phyloP scores from a whole-genome alignment of 1,140 invertebrate species.

The Augochlora pura region DNA sequence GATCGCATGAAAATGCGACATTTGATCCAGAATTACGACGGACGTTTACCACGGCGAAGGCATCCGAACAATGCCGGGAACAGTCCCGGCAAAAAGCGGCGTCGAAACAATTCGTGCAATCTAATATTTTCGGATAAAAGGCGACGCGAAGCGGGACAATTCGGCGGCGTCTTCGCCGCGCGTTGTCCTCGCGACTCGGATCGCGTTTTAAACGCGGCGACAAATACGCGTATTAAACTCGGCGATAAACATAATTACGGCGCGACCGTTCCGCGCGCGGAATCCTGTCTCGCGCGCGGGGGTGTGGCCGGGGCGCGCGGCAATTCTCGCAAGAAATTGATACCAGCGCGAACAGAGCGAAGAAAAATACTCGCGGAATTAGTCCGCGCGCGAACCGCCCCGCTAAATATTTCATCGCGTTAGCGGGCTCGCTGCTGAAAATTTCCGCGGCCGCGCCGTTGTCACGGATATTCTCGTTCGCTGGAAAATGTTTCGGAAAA shows the following conservation, averaged over 20 bases:
- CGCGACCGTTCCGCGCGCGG: not conserved
- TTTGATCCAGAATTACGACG: too few species aligned
- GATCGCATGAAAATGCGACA: too few species aligned
- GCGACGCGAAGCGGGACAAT: not conserved
- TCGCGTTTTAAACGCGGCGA: conserved; percentile 11
- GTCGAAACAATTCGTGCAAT: too few species aligned
- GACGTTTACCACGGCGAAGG: too few species aligned
- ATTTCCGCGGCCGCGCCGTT: not conserved
- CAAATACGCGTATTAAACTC: conserved; percentile 33
- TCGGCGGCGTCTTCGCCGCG: not conserved
- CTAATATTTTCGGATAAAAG: too few species aligned
- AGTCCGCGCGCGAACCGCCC: not conserved
- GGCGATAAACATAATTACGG: conserved; percentile 33
- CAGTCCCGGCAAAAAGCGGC: too few species aligned
- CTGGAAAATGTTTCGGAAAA: conserved; percentile 10
- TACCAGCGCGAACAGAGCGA: conserved; percentile 15
- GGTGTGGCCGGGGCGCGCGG: not conserved
- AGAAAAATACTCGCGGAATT: conserved; percentile 24
- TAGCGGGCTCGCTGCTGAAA: not conserved
- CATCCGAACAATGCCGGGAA: too few species aligned
- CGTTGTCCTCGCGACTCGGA: not conserved
- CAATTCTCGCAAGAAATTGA: conserved; percentile 3
- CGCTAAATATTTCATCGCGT: conserved; percentile 27
- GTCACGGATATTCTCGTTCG: not conserved
- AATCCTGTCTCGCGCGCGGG: not conserved